Conservation (phyloP, 2,888 invertebrate genomes). For the Sisyra terminalis region DNA sequence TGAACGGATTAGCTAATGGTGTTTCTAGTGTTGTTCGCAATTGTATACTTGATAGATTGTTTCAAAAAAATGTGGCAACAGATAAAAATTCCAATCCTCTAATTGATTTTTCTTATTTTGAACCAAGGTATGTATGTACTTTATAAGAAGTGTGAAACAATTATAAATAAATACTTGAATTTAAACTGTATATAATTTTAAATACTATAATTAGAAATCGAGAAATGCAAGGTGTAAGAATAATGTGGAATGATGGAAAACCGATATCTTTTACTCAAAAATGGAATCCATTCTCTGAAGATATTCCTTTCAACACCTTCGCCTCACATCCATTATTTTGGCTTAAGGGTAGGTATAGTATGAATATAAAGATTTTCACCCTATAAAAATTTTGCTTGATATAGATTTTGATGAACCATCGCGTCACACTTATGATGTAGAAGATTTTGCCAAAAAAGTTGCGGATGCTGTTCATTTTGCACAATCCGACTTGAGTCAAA, state of each 20-base stretch:
- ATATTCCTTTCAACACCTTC: slow-evolving; percentile 63
- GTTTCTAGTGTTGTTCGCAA: slow-evolving; percentile 50
- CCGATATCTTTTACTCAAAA: slow-evolving; percentile 48
- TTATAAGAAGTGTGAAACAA: too few species aligned
- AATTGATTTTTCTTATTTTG: slow-evolving; percentile 43
- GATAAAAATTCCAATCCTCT: slow-evolving; percentile 31
- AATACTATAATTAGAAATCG: slow-evolving; percentile 56
- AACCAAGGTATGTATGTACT: slow-evolving; percentile 36
- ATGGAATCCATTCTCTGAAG: slow-evolving; percentile 73
- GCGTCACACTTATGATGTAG: slow-evolving; percentile 36
- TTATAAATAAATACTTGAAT: too few species aligned
- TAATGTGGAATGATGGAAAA: slow-evolving; percentile 63
- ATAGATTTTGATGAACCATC: slow-evolving; percentile 21
- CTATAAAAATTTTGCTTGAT: slow-evolving; percentile 7
- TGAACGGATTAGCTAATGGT: slow-evolving; percentile 55
- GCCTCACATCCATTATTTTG: slow-evolving; percentile 65
- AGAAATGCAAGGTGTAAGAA: slow-evolving; percentile 53
- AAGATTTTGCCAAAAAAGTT: slow-evolving; percentile 38
- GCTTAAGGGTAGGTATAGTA: slow-evolving; percentile 41
- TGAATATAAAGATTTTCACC: slow-evolving; percentile 9
- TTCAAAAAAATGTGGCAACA: slow-evolving; percentile 25
- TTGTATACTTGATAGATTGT: slow-evolving; percentile 45
- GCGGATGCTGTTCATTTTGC: slow-evolving; percentile 34
- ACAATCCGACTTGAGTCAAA: slow-evolving; percentile 20
- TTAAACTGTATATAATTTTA: too few species aligned